Evolutionary conservation across 1,140 invertebrate genomes (phyloP).

Genomic region (Macrocentrus cingulum): DNA sequence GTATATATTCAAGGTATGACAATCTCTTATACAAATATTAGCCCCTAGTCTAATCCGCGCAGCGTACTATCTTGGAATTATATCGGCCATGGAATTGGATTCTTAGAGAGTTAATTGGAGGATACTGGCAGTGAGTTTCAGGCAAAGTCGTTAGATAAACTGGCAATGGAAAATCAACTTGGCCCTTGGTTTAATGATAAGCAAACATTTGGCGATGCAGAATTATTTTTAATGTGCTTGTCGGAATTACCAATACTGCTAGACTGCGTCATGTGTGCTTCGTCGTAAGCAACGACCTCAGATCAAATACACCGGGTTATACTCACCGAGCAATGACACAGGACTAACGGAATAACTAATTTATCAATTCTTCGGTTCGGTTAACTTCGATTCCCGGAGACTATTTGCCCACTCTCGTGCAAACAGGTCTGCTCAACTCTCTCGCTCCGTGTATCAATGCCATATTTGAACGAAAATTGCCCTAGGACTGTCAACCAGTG

Average conservation of each 20-base stretch:
- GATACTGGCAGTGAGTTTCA: conserved; percentile 34
- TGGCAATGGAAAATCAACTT: conserved; percentile 19
- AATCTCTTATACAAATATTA: conserved; percentile 40
- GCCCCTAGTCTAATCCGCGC: conserved; percentile 26
- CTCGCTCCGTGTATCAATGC: conserved; percentile 21
- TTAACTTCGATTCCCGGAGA: conserved; percentile 51
- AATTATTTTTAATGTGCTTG: neutral
- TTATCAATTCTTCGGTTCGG: conserved; percentile 60
- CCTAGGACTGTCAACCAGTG: neutral
- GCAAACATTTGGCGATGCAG: conserved; percentile 1
- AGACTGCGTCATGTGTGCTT: conserved; percentile 8
- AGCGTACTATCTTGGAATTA: conserved; percentile 48
- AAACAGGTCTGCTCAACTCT: conserved; percentile 37
- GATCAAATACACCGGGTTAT: conserved; percentile 45
- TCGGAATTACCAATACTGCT: neutral
- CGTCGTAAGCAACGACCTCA: conserved; percentile 47
- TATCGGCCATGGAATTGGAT: conserved; percentile 40
- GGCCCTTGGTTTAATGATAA: conserved; percentile 25
- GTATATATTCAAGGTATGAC: conserved; percentile 23
- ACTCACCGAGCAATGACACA: conserved; percentile 31
- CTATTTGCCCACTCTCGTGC: conserved; percentile 52
- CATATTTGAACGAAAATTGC: conserved; percentile 24
- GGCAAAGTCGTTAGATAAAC: conserved; percentile 32
- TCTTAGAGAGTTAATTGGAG: conserved; percentile 48
- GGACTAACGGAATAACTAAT: conserved; percentile 60